Base-by-base conservation (phyloP, 2,113 vertebrate species). In the Trematomus loennbergii region DNA sequence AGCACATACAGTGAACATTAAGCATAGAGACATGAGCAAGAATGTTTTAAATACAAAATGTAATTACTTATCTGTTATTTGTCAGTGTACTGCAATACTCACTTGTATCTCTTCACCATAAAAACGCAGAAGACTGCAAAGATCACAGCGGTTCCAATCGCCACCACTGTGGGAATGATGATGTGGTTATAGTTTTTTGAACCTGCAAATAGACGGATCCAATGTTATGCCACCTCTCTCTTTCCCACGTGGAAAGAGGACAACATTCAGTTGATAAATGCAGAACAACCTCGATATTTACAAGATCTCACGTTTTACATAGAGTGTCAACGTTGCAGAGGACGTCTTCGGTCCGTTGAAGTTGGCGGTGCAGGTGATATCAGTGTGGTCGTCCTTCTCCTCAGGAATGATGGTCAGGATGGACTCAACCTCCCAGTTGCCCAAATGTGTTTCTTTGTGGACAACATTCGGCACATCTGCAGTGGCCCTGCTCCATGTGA, bases 41-140 rank as follows among this genome's bases (percentile, higher is more conserved):
- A 40, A 40, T 40, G 36, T 40, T 48, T 48, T 52, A 2, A 12
- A 50, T 16, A 12, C 9, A n/a, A 43, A 10, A 5, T 25, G 16
- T 25, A 43, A 22, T 29, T 25, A 2, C 4, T 63, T 40, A 25
- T 74, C 9, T 48, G 3, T 50, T n/a, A 3, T 0, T 55, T 18
- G 49, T 33, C 11, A 22, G 6, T 58, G n/a, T 9, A 16, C 12
- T 55, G 6, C 18, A 10, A 12, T 33, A 86, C 93, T 89, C 63
- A 95, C 93, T 85, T 94, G 86, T 95, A 94, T 78, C 82, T 93
- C 77, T 91, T 94, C 17, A 52, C 36, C 79, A 94, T 76, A 1
- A 93, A 22, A 67, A 91, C 63, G 75, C 89, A 91, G 22, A 91
- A 1, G 0, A 60, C 60, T 84, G 79, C 82, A 80, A 94, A 89